A percentile compares a stretch with the other conserved stretches of the same genome.
These are phyloP conservation scores for rabbit (Oryctolagus cuniculus) DNA, from an alignment of 2,113 vertebrate species.

Conservation along the genomic window mOryCun1.1 NC_091442.1:102288001-102288500, in stretches of 20 bases:
- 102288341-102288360: too few species aligned
- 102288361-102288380: too few species aligned
- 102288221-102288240: not conserved
- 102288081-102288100: not conserved
- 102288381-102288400: too few species aligned
- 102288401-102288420: too few species aligned
- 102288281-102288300: slow-evolving; percentile 26
- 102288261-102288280: not conserved
- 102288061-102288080: not conserved
- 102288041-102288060: not conserved
- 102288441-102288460: too few species aligned
- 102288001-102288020: not conserved
- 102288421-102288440: too few species aligned
- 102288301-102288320: not conserved
- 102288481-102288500: too few species aligned
- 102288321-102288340: slow-evolving; percentile 28
- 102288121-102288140: not conserved
- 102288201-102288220: not conserved
- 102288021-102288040: not conserved
- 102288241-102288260: not conserved
- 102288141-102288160: not conserved
- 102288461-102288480: too few species aligned
- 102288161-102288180: not conserved
- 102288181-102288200: not conserved
- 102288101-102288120: not conserved